Conservation (phyloP, 1,140 invertebrate species). For the Drosophila ercepeae region DNA sequence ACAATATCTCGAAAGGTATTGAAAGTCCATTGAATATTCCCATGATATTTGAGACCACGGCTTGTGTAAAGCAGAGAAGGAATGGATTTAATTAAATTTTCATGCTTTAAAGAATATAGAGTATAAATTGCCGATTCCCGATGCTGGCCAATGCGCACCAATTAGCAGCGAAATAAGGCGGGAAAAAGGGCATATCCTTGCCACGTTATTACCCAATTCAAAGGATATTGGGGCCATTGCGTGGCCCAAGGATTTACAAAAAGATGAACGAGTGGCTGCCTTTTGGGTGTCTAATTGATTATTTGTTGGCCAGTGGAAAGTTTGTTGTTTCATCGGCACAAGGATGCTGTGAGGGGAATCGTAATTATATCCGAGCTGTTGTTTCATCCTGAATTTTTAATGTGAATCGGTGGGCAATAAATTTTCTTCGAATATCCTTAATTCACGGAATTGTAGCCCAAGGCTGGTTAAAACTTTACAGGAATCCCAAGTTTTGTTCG, state of each 20-base stretch:
- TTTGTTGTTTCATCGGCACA: neutral
- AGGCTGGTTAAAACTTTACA: neutral
- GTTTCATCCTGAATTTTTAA: slow-evolving; percentile 28
- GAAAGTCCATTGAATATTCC: neutral
- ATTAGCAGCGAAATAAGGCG: slow-evolving; percentile 24
- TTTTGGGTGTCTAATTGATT: slow-evolving; percentile 59
- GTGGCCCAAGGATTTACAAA: slow-evolving; percentile 42
- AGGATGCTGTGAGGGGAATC: slow-evolving; percentile 4
- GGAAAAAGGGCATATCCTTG: slow-evolving; percentile 34
- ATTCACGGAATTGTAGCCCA: slow-evolving; percentile 5
- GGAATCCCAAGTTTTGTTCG: slow-evolving; percentile 1
- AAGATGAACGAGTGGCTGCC: slow-evolving; percentile 24
- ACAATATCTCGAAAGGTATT: neutral
- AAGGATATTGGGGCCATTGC: slow-evolving; percentile 15
- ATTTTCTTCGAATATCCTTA: neutral
- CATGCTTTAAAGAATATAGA: neutral
- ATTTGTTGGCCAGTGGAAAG: slow-evolving; percentile 19
- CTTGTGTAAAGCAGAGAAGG: slow-evolving; percentile 28
- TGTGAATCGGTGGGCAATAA: slow-evolving; percentile 1
- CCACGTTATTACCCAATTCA: slow-evolving; percentile 34
- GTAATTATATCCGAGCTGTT: slow-evolving; percentile 20
- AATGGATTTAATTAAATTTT: slow-evolving; percentile 38
- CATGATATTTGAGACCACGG: neutral
- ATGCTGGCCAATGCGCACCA: slow-evolving; percentile 15
- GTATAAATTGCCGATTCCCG: slow-evolving; percentile 11